A percentile compares a stretch with the other conserved stretches of the same genome.
Evolutionary conservation across 1,140 invertebrate species (phyloP).

Genomic region (Hyles vespertilio): DNA sequence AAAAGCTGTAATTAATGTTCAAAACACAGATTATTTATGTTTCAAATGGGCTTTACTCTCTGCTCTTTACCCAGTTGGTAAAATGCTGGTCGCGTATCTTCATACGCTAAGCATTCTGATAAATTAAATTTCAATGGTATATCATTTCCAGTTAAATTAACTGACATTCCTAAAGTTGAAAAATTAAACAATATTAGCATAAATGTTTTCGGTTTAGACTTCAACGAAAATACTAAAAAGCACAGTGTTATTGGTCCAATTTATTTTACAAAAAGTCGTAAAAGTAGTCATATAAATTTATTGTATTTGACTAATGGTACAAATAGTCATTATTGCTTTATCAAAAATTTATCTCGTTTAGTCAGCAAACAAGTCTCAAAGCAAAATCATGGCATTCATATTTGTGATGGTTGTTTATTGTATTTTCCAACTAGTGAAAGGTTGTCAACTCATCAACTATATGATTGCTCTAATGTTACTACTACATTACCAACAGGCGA

Average conservation of each 20-base stretch:
- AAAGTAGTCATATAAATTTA: constrained; percentile 37
- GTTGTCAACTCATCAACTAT: constrained; percentile 27
- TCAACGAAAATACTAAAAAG: constrained; percentile 19
- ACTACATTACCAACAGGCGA: neutral
- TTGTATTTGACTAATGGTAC: constrained; percentile 24
- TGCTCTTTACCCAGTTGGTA: constrained; percentile 37
- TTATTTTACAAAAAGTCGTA: constrained; percentile 36
- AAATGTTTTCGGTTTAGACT: constrained; percentile 37
- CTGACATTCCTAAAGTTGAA: constrained; percentile 52
- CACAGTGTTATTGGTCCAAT: constrained; percentile 35
- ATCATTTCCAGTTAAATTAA: constrained; percentile 52
- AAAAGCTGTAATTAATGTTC: constrained; percentile 1
- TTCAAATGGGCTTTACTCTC: constrained; percentile 25
- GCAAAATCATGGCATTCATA: constrained; percentile 24
- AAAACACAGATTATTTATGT: constrained; percentile 1
- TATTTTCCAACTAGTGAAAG: constrained; percentile 30
- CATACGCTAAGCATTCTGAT: constrained; percentile 38
- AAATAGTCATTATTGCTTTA: constrained; percentile 39
- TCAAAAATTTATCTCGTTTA: constrained; percentile 44
- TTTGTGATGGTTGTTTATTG: constrained; percentile 50
- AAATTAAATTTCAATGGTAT: constrained; percentile 51
- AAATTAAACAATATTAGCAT: constrained; percentile 50
- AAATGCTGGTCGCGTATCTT: constrained; percentile 29
- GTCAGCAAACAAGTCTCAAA: constrained; percentile 32
- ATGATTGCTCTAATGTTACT: constrained; percentile 25